Evolutionary conservation across 2,888 invertebrate genomes (phyloP).

Genomic region (Lottia gigantea): DNA sequence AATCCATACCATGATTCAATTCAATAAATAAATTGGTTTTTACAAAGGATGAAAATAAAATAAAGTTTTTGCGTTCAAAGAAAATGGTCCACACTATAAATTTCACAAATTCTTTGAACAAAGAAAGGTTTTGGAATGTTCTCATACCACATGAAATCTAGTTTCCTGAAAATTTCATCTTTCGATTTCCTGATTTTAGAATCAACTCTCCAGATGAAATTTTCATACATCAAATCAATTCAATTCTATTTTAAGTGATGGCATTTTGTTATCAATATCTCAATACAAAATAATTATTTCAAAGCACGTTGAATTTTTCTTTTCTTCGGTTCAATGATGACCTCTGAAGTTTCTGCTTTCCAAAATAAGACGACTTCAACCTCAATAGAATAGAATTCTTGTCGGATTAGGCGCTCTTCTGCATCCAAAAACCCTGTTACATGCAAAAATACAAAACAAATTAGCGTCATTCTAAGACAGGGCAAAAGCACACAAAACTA

Average conservation of each 20-base stretch:
- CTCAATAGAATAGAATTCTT: conserved; percentile 61
- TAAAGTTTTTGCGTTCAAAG: no score
- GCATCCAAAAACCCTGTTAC: conserved; percentile 49
- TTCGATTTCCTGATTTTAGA: no score
- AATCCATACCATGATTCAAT: no score
- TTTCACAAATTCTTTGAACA: neutral
- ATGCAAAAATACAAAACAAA: conserved; percentile 29
- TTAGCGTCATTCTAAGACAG: neutral
- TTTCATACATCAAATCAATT: no score
- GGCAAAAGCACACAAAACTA: no score
- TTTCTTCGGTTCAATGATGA: conserved; percentile 7
- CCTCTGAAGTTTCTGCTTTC: conserved; percentile 30
- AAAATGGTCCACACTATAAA: no score
- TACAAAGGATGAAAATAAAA: no score
- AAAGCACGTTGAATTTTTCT: conserved; percentile 5
- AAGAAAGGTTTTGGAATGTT: conserved; percentile 8
- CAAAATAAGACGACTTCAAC: conserved; percentile 59
- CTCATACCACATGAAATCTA: neutral
- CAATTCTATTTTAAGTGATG: no score
- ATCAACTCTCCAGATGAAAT: no score
- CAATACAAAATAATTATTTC: neutral
- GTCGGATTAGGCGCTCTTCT: conserved; percentile 49
- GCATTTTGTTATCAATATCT: neutral
- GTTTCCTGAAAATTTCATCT: no score
- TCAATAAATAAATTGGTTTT: no score